Base-by-base conservation (phyloP, 2,888 invertebrate species). In the Callimorpha dominula region DNA sequence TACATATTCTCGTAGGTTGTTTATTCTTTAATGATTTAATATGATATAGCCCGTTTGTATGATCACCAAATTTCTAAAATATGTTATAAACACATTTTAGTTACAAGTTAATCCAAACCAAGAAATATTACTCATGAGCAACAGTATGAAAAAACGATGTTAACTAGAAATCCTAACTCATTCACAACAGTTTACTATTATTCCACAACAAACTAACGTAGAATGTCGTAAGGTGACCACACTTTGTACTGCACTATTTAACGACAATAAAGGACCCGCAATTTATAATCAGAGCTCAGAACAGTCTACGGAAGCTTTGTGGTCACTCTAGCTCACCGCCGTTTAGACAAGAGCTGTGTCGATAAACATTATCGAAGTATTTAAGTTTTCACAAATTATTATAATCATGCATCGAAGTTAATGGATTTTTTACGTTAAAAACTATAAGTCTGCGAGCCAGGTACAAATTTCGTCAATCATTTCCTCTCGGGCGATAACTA, bases 311-410 rank as follows among this genome's bases (percentile, higher is more conserved):
- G 82, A 83, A 85, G 72, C 68, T 70, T 52, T 83, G 84, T 82
- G 84, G 83, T 85, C 82, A 85, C 77, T 82, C 75, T 83, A 78
- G 81, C 83, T 78, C 74, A 85, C 78, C 72, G 64, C 75, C 77
- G 75, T 67, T 67, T 81, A 85, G 81, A 52, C 76, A 43, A 72
- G 78, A 68, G 67, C 5, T 2, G 1, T n/a, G 9, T 46, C 5
- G 4, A 69, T 65, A 6, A 9, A 52, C 54, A 20, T 50, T 77
- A 63, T 76, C 75, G 81, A 68, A 60, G 31, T 2, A 31, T 31
- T 31, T 31, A 1, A 1, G 1, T 31, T 31, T 31, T 31, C 31
- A 31, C 31, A 31, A 1, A 31, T 31, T 31, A 31, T 31, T 1
- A 31, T 1, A 31, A 31, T 31, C 31, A 31, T 1, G 31, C 31